phyloP scores from a whole-genome alignment of 2,113 vertebrate species.

The Brienomyrus longianalis region DNA sequence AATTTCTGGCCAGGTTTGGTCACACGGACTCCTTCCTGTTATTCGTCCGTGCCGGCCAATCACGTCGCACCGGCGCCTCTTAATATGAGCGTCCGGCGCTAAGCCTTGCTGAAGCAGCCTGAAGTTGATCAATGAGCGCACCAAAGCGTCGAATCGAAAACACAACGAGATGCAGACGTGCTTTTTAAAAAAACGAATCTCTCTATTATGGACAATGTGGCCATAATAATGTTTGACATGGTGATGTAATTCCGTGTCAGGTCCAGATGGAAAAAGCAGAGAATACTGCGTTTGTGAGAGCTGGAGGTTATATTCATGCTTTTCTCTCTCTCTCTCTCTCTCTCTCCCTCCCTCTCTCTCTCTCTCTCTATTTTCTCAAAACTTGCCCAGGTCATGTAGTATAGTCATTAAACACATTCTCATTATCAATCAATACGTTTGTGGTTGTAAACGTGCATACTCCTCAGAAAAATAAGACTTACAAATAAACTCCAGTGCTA shows the following conservation, averaged over 20 bases:
- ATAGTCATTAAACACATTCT: background rate
- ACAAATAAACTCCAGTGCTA: background rate
- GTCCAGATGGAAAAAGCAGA: constrained; percentile 2
- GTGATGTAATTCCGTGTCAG: background rate
- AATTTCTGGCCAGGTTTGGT: constrained; percentile 30
- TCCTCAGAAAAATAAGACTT: background rate
- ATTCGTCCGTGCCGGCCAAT: background rate
- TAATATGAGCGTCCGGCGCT: background rate
- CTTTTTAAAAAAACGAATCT: background rate
- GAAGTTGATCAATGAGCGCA: background rate
- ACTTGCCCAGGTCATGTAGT: background rate
- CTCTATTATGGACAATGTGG: background rate
- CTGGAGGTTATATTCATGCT: background rate
- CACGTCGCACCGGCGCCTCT: background rate
- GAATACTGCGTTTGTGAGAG: background rate
- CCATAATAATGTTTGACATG: constrained; percentile 17
- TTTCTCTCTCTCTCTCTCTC: background rate
- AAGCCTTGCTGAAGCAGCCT: background rate
- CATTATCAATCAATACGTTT: background rate
- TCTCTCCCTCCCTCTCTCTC: too few relatives aligned
- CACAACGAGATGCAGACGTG: background rate
- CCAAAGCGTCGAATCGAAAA: background rate
- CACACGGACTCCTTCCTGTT: constrained; percentile 19
- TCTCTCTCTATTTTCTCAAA: background rate
- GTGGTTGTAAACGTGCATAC: background rate